phyloP scores from a whole-genome alignment of 2,888 invertebrate genomes.

The Caenorhabditis afra region DNA sequence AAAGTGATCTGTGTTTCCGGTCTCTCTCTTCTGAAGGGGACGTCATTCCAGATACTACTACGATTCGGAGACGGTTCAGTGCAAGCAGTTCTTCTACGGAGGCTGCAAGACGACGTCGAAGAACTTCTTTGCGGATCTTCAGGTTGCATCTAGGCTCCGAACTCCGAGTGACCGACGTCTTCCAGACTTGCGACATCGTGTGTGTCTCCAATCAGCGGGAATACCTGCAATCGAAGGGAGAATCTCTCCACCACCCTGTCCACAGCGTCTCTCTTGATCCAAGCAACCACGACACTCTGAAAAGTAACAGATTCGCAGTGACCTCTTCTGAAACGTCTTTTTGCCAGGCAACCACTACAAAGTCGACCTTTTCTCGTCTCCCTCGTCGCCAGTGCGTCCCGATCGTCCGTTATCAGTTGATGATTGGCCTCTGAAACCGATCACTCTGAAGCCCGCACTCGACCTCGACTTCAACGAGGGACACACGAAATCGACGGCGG shows the following conservation, averaged over 20 bases:
- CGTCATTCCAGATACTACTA: conserved; percentile 61
- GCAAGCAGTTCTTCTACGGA: conserved; percentile 69
- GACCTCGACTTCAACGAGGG: conserved; percentile 32
- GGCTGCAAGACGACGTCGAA: conserved; percentile 64
- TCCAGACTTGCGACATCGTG: conserved; percentile 45
- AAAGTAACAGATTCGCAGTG: conserved; percentile 1
- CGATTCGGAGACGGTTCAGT: conserved; percentile 52
- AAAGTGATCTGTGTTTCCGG: no score
- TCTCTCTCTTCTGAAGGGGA: not conserved
- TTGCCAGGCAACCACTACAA: conserved; percentile 33
- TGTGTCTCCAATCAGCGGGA: conserved; percentile 56
- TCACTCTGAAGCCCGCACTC: conserved; percentile 43
- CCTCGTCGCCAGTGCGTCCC: conserved; percentile 48
- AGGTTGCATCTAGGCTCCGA: conserved; percentile 22
- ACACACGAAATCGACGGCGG: conserved; percentile 17
- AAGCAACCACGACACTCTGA: conserved; percentile 1
- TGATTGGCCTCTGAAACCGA: conserved; percentile 59
- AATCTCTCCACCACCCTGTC: conserved; percentile 24
- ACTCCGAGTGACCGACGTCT: not conserved
- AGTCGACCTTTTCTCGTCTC: conserved; percentile 53
- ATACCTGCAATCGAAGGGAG: conserved; percentile 36
- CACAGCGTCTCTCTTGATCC: conserved; percentile 23
- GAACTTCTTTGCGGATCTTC: conserved; percentile 66
- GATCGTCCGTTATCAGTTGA: conserved; percentile 54
- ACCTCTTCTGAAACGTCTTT: not conserved